A percentile compares a stretch with the other conserved stretches of the same genome.
Evolutionary conservation across 2,888 invertebrate species (phyloP).

Genomic region (Ethmia dodecea): DNA sequence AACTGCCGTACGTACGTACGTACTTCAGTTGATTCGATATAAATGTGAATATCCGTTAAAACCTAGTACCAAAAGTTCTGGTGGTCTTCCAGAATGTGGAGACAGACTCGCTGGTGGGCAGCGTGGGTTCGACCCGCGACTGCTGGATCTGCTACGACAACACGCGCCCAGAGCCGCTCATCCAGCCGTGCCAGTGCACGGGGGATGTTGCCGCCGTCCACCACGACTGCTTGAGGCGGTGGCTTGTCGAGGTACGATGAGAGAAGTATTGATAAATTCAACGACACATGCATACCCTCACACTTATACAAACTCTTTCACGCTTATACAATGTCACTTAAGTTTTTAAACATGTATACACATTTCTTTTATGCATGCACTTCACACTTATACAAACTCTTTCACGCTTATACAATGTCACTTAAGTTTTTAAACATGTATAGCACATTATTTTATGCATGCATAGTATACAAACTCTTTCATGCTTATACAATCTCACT

Average conservation of each 20-base stretch:
- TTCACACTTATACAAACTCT: not conserved
- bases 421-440: too few relatives aligned
- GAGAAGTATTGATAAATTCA: too few relatives aligned
- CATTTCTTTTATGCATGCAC: too few relatives aligned
- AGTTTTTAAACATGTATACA: too few relatives aligned
- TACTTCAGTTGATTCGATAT: too few relatives aligned
- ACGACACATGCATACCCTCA: not conserved
- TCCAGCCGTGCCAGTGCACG: constrained; percentile 92
- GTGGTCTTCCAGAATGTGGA: constrained; percentile 71
- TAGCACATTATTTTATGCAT: too few relatives aligned
- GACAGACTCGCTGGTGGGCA: constrained; percentile 63
- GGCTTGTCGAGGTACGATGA: constrained; percentile 93
- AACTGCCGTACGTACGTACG: too few relatives aligned
- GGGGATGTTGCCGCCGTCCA: constrained; percentile 96
- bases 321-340: not conserved
- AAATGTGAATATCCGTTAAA: too few relatives aligned
- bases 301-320: not conserved
- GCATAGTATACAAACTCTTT: not conserved
- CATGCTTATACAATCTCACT: not conserved
- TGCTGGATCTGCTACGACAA: constrained; percentile 97
- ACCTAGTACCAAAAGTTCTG: too few relatives aligned
- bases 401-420: not conserved
- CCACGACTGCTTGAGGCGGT: constrained; percentile 92
- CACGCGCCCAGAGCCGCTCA: constrained; percentile 88
- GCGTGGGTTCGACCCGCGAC: constrained; percentile 74